Evolutionary conservation across 2,888 invertebrate genomes (phyloP).

Genomic region (Cistogaster globosa): DNA sequence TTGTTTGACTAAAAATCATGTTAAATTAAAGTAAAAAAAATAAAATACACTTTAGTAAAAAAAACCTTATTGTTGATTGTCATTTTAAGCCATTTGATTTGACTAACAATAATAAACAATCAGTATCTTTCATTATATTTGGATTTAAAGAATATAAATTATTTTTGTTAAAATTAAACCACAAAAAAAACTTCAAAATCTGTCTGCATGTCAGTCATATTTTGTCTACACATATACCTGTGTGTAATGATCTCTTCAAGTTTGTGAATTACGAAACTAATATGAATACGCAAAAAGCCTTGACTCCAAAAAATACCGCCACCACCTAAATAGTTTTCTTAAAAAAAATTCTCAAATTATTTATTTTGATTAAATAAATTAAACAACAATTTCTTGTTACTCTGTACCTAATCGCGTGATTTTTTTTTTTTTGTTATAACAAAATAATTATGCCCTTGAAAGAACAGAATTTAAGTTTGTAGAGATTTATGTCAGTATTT

Average conservation of each 20-base stretch:
- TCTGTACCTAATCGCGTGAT: too few relatives aligned
- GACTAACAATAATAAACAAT: too few relatives aligned
- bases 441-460: conserved; percentile 41
- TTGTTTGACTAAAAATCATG: too few relatives aligned
- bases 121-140: too few relatives aligned
- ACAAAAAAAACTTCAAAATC: conserved; percentile 3
- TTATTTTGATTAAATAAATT: neutral
- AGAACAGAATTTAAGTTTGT: neutral
- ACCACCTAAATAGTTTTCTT: conserved; percentile 51
- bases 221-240: neutral
- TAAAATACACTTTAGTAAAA: too few relatives aligned
- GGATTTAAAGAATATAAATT: too few relatives aligned
- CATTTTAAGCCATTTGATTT: too few relatives aligned
- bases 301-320: conserved; percentile 55
- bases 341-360: neutral
- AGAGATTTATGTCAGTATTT: neutral
- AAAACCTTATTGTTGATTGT: too few relatives aligned
- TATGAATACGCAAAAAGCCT: conserved; percentile 50
- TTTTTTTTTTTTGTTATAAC: neutral
- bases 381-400: neutral
- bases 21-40: too few relatives aligned
- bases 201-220: conserved; percentile 19
- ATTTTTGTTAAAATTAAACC: too few relatives aligned
- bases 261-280: conserved; percentile 46
- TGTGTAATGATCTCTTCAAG: conserved; percentile 19